A percentile compares a stretch with the other conserved stretches of the same genome.
Conservation (phyloP, 2,797 vertebrate species). For the Limosa lapponica region DNA sequence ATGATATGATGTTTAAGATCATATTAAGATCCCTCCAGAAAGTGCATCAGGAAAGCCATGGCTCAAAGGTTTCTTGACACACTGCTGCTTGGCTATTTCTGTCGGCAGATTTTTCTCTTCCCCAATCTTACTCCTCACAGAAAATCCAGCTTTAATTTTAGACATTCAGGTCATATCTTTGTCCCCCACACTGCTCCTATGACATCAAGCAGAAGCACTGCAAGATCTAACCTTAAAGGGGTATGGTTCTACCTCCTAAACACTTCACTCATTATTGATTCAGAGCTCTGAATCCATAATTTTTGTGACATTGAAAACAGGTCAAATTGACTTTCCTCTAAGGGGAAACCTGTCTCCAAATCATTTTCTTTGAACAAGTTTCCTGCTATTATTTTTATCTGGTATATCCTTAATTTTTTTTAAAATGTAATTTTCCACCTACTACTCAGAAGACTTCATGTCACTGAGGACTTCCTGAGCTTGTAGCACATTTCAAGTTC, state of each 20-base stretch:
- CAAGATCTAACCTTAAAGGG: not conserved
- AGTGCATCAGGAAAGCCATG: not conserved
- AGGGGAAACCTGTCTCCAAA: not conserved
- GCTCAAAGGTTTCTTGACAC: not conserved
- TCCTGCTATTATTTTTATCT: not conserved
- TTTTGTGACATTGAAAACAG: not conserved
- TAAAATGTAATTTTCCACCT: not conserved
- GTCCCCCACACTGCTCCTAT: no score
- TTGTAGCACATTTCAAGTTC: not conserved
- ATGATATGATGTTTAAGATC: not conserved
- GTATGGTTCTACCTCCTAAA: not conserved
- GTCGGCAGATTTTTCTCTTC: not conserved
- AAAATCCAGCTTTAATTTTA: not conserved
- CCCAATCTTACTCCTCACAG: not conserved
- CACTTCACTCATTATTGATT: not conserved
- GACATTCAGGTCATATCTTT: accelerated
- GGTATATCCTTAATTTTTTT: not conserved
- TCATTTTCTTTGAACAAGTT: not conserved
- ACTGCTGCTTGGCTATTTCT: not conserved
- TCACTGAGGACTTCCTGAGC: not conserved
- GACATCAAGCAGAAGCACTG: not conserved
- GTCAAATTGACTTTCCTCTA: not conserved
- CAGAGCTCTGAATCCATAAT: not conserved
- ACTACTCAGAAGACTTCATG: not conserved
- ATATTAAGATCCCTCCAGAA: no score